Evolutionary conservation across 2,888 invertebrate species (phyloP).

Genomic region (Cephus runcator): DNA sequence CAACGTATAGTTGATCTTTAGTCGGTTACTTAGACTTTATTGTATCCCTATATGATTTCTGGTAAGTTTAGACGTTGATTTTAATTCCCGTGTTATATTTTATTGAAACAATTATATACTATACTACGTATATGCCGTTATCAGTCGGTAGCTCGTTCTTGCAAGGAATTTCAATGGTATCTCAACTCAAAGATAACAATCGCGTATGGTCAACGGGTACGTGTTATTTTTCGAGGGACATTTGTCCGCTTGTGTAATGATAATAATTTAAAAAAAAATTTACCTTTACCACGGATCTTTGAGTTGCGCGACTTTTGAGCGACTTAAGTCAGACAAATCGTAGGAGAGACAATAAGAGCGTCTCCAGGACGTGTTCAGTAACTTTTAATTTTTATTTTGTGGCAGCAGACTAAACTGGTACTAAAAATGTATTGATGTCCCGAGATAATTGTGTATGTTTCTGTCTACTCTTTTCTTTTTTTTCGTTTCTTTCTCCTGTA

Average conservation of each 20-base stretch:
- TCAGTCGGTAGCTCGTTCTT: not conserved
- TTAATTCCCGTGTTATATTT: not conserved
- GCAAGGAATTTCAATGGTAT: not conserved
- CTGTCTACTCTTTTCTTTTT: constrained; percentile 19
- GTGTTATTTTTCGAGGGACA: not conserved
- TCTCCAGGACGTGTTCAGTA: not conserved
- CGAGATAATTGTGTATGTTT: constrained; percentile 27
- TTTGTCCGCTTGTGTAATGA: not conserved
- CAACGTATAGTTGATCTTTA: not conserved
- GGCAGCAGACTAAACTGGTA: constrained; percentile 61
- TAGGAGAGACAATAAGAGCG: not conserved
- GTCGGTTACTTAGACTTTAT: constrained; percentile 48
- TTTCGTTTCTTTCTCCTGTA: not conserved
- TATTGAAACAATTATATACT: not conserved
- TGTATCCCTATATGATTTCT: constrained; percentile 52
- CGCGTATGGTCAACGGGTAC: not conserved
- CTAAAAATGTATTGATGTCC: constrained; percentile 31
- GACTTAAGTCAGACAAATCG: not conserved
- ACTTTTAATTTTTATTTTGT: constrained; percentile 19
- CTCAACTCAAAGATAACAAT: not conserved
- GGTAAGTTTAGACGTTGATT: constrained; percentile 54
- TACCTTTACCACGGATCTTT: not conserved
- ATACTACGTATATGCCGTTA: not conserved
- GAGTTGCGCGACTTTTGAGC: not conserved
- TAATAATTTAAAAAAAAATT: not conserved